A percentile compares a stretch with the other conserved stretches of the same genome.
phyloP scores from a whole-genome alignment of 2,797 vertebrate species.

The Pseudochromis fuscus region DNA sequence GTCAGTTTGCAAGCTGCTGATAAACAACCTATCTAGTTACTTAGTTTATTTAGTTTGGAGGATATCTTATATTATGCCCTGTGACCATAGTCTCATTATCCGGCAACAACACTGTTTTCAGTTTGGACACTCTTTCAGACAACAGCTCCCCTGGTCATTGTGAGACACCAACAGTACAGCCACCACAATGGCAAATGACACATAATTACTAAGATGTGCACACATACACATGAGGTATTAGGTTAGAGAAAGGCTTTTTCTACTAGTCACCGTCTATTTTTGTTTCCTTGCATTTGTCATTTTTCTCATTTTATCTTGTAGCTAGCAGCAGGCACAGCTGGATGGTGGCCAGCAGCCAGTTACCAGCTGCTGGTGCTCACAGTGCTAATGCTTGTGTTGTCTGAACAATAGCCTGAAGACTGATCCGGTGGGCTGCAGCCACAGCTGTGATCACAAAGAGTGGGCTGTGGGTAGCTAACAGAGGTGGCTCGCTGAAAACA shows the following conservation, averaged over 20 bases:
- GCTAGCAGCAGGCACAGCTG: constrained; percentile 48
- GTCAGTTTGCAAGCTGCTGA: neutral
- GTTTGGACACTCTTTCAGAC: neutral
- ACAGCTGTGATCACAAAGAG: constrained; percentile 47
- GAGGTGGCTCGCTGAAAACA: neutral
- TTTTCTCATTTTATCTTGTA: constrained; percentile 38
- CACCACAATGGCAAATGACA: neutral
- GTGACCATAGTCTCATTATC: neutral
- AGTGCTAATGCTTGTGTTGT: constrained; percentile 40
- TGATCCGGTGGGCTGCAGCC: constrained; percentile 44
- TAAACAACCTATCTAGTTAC: neutral
- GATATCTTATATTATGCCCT: neutral
- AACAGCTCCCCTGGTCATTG: neutral
- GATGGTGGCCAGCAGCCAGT: constrained; percentile 34
- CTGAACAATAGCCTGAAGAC: constrained; percentile 53
- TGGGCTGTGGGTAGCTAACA: constrained; percentile 20
- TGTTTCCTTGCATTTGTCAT: neutral
- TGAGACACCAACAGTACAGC: neutral
- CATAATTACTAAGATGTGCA: neutral
- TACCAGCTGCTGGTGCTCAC: constrained; percentile 50
- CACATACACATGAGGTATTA: constrained; percentile 1
- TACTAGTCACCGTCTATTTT: constrained; percentile 1
- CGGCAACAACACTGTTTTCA: neutral
- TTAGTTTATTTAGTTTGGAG: neutral
- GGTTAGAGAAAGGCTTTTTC: constrained; percentile 14